Conservation (phyloP, 2,888 invertebrate genomes). For the Acronicta alni region DNA sequence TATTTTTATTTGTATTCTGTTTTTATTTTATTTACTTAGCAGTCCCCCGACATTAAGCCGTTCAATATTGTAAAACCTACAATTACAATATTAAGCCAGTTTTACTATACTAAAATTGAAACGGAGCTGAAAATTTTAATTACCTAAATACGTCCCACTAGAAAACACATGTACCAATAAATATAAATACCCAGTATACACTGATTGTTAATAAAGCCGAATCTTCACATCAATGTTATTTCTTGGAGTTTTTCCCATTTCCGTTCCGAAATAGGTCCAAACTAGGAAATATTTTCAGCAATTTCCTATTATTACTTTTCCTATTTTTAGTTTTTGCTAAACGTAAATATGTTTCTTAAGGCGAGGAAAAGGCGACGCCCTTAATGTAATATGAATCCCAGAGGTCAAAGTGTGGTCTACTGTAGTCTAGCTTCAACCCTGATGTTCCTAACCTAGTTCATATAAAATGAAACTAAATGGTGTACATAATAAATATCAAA, state of each 20-base stretch:
- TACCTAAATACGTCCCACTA: no score
- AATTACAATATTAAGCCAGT: no score
- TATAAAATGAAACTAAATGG: slow-evolving; percentile 40
- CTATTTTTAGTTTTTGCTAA: slow-evolving; percentile 17
- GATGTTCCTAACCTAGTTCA: slow-evolving; percentile 12
- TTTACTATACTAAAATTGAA: no score
- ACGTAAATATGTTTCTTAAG: slow-evolving; percentile 29
- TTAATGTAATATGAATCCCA: slow-evolving; percentile 49
- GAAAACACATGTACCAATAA: no score
- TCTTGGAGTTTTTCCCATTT: slow-evolving; percentile 3
- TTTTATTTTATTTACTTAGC: no score
- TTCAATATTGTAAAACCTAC: no score
- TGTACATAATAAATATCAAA: slow-evolving; percentile 14
- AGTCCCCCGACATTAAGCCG: no score
- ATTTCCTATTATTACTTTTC: slow-evolving; percentile 20
- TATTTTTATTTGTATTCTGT: no score
- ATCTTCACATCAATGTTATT: slow-evolving; percentile 3
- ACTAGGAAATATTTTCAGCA: slow-evolving; percentile 15
- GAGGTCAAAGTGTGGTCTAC: slow-evolving; percentile 37
- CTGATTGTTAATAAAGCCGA: slow-evolving; percentile 1
- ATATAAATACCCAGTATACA: slow-evolving; percentile 14
- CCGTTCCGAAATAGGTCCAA: background rate
- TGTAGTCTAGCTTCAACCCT: slow-evolving; percentile 9
- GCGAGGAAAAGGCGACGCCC: slow-evolving; percentile 20
- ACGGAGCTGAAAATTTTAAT: no score